Percentiles rank a stretch among this genome's conserved stretches.
phyloP scores from a whole-genome alignment of 2,888 invertebrate species.

The Rhamphomyia laevipes region DNA sequence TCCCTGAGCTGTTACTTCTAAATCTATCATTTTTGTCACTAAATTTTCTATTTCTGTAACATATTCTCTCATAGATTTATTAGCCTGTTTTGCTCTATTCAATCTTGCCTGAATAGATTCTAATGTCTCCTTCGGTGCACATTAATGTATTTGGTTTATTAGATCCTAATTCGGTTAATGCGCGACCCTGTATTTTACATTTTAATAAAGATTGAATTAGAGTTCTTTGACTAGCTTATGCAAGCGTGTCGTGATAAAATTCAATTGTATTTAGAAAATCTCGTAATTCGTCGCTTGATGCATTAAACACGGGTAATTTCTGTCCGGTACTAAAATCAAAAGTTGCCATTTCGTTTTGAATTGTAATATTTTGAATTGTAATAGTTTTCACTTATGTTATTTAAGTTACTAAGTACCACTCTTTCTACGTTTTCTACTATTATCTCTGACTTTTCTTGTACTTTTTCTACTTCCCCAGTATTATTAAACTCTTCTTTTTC shows the following conservation, averaged over 20 bases:
- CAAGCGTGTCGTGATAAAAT: constrained; percentile 2
- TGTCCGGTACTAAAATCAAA: too few species aligned
- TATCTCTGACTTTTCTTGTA: too few species aligned
- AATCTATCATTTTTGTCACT: not conserved
- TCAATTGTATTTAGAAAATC: constrained; percentile 6
- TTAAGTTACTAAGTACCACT: too few species aligned
- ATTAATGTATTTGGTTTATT: not conserved
- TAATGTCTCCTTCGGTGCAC: constrained; percentile 1
- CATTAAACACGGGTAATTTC: too few species aligned
- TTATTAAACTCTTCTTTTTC: too few species aligned
- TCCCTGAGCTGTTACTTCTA: too few species aligned
- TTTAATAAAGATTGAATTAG: constrained; percentile 1
- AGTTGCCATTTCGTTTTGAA: too few species aligned
- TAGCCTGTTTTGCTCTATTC: not conserved
- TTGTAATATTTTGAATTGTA: too few species aligned
- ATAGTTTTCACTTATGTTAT: too few species aligned
- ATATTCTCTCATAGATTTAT: not conserved
- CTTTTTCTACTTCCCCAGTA: too few species aligned
- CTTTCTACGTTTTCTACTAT: too few species aligned
- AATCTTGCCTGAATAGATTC: constrained; percentile 1
- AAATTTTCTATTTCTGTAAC: constrained; percentile 2
- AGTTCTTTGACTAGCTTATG: not conserved
- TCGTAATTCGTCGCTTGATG: not conserved
- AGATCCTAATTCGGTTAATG: constrained; percentile 1
- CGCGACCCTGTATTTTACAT: constrained; percentile 5